phyloP scores from a whole-genome alignment of 2,797 vertebrate genomes.

The Spatula clypeata region DNA sequence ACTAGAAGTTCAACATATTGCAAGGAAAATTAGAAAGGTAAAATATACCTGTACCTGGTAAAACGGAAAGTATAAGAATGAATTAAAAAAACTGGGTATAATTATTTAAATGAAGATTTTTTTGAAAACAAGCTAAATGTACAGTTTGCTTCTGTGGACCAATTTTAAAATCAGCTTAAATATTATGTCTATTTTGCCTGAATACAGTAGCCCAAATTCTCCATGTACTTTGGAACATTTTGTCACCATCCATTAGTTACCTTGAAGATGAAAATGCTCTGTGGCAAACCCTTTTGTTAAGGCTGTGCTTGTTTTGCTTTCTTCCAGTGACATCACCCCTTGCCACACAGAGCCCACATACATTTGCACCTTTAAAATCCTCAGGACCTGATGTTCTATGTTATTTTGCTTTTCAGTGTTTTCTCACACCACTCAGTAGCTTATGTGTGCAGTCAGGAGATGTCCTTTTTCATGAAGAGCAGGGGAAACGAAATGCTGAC shows the following conservation, averaged over 20 bases:
- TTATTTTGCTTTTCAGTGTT: not conserved
- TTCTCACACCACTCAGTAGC: not conserved
- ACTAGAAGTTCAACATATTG: not conserved
- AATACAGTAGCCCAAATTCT: not conserved
- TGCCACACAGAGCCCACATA: rapidly evolving
- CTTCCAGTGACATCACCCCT: rapidly evolving
- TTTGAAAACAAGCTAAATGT: not conserved
- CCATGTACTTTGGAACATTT: not conserved
- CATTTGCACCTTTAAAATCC: not conserved
- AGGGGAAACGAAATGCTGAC: not conserved
- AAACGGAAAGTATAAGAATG: not conserved
- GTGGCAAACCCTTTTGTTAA: rapidly evolving
- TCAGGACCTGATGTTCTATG: not conserved
- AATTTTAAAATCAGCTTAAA: not conserved
- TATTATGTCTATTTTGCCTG: not conserved
- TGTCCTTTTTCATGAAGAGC: not conserved
- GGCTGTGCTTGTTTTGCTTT: not conserved
- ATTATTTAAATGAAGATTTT: not conserved
- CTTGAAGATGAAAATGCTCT: not conserved
- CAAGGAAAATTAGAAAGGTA: not conserved
- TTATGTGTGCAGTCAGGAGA: not conserved
- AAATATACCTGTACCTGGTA: not conserved
- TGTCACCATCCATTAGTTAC: not conserved
- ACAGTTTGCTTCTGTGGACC: not conserved
- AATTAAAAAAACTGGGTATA: not conserved